Evolutionary conservation across 2,888 invertebrate genomes (phyloP), one percentile per base, ranked within the genome.

Genomic region (Melitaea athalia): DNA sequence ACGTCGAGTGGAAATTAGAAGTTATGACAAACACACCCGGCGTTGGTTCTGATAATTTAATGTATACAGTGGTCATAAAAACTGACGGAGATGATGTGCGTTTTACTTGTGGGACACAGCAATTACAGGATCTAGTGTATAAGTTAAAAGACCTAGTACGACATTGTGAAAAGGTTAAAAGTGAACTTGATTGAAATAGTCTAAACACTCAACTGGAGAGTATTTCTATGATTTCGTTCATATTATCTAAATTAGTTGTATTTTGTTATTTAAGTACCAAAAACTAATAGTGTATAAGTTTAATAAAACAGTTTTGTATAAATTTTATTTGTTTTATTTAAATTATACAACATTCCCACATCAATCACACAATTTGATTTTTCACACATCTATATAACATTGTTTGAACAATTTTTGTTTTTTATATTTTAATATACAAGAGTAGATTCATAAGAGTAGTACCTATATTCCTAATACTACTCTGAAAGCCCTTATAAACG

Each of bases 61-160:
- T 88, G 12, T 93, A 93, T 74, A 91, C 89, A 31, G 83, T 93
- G 50, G 83, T 89, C 68, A 75, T 93, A 68, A 90, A 90, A 74
- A 89, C 87, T 0, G 87, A 93, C 53, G 89, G 89, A 5, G 89
- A 93, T 47, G 88, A 93, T 76, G 79, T 95, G 15, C 88, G 88
- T 72, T 95, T 95, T 76, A 94, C 93, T 5, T 95, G 95, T 79
- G 94, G 93, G 53, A 92, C 92, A 49, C 94, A 94, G 73, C 94
- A 95, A 77, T 79, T 95, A 59, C 95, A 95, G 78, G 95, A 95
- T 84, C 87, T 95, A 67, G 94, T 95, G 69, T 94, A 94, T 77
- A 95, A 95, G 84, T 83, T 95, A 31, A 95, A 95, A 81, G 95
- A 95, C 79, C 91, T 94, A 61, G 91, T 94, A 62, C 85, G 94